Evolutionary conservation across 2,888 invertebrate genomes (phyloP), one percentile per base, ranked within the genome.

Genomic region (Nephrotoma flavescens): DNA sequence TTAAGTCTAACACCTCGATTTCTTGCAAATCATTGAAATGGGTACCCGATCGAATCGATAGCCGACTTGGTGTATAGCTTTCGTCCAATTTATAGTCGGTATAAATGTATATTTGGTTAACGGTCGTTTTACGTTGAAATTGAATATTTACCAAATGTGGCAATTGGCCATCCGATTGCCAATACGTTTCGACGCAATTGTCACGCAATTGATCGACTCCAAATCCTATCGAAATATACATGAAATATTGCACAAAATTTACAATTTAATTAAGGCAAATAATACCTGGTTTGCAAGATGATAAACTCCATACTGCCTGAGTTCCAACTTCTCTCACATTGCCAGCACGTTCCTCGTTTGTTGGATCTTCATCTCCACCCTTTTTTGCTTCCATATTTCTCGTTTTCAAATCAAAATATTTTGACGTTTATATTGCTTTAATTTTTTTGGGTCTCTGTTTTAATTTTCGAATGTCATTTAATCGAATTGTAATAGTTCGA

Each of bases 151-250:
- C 98, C 88, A 99, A 93, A 92, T 99, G 99, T 3, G 99, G 99
- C 88, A 99, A 93, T 89, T 99, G 99, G 0, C 99, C 99, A 92
- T 99, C 99, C 0, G 99, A 99, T 91, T 99, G 99, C 99, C 99
- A 99, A 91, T 99, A 99, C 3, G 98, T 98, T 89, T 99, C 99
- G 92, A 97, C 96, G 88, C 97, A 96, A 90, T 98, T 97, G 91
- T 99, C 98, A 88, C 99, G 93, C 83, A 99, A 92, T 90, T 99
- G 99, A 90, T 99, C 98, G 4, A 99, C 98, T 3, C 99, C 99
- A 93, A 98, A 99, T 84, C 99, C 99, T 96, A 89, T 84, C 11
- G 31, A 86, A 45, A 83, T 12, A 15, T 52, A 52, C 57, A 44
- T 6, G 6, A 41, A 87, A 86, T 44, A 31, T 15, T 84, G 12